phyloP scores from a whole-genome alignment of 2,797 vertebrate species.

The Neosilurus mollespiculum region DNA sequence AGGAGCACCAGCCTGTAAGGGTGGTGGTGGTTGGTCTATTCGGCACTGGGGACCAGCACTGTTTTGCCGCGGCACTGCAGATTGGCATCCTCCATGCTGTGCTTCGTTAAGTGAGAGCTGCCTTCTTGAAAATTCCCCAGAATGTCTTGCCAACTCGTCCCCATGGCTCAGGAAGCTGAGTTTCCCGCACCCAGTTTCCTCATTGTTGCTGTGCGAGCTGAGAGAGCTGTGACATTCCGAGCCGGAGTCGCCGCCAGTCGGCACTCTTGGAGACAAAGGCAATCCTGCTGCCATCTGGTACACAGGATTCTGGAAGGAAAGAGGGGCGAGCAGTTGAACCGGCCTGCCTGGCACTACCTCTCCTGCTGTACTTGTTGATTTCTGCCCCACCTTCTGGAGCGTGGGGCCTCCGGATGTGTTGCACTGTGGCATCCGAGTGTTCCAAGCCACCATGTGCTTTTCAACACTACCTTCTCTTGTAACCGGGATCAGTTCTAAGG shows the following conservation, averaged over 20 bases:
- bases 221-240: slow-evolving; percentile 97
- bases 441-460: slow-evolving; percentile 80
- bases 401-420: slow-evolving; percentile 76
- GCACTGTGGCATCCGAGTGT: slow-evolving; percentile 78
- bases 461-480: slow-evolving; percentile 76
- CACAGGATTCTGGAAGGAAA: slow-evolving; percentile 98
- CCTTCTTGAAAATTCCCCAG: slow-evolving; percentile 86
- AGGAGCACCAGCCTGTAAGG: slow-evolving; percentile 68
- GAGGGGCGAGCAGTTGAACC: slow-evolving; percentile 86
- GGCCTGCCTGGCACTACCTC: slow-evolving; percentile 84
- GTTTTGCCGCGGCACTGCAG: slow-evolving; percentile 88
- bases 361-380: slow-evolving; percentile 70
- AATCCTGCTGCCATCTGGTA: slow-evolving; percentile 98
- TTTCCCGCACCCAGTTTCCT: slow-evolving; percentile 77
- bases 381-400: slow-evolving; percentile 80
- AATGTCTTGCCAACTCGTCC: slow-evolving; percentile 85
- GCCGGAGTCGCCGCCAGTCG: slow-evolving; percentile 83
- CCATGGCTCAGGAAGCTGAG: slow-evolving; percentile 78
- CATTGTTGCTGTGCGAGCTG: slow-evolving; percentile 98
- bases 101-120: slow-evolving; percentile 89
- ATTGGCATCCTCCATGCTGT: slow-evolving; percentile 72
- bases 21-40: slow-evolving; percentile 89
- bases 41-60: slow-evolving; percentile 90
- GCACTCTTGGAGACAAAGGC: slow-evolving; percentile 87
- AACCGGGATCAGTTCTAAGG: slow-evolving; percentile 77